Evolutionary conservation across 2,113 vertebrate genomes (phyloP), one percentile per base, ranked within the genome.

Genomic region (Pogonocichla stellata): DNA sequence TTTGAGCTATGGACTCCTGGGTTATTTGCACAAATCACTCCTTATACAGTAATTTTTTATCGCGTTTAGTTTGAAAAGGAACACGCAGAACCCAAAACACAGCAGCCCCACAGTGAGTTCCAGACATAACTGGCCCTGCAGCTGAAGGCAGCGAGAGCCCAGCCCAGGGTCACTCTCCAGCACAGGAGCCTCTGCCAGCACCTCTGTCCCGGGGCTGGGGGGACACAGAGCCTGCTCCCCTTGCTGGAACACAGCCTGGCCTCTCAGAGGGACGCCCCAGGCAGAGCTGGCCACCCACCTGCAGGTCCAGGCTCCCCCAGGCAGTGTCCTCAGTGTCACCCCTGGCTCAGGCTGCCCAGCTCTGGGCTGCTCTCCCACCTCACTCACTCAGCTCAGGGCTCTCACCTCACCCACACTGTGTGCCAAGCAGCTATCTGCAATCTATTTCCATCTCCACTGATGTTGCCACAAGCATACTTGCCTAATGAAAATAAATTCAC

Each of bases 271-370:
- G 3, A 72, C 29, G 19, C 1, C 1, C 1, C 33, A 16, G 40
- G 38, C 26, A 51, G 19, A 19, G 5, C 5, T 0, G 1, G 61
- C 28, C 56, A 51, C 29, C 34, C 45, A 50, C 6, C 26, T 71
- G 38, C 31, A 64, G 15, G 31, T 2, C 10, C 42, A 56, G 26
- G 26, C 20, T 57, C 13, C 25, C 28, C 5, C 31, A 43, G 29
- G 26, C 34, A 29, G 12, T 2, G 13, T n/a, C 56, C 42, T 26
- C 0, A 0, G 4, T 34, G 62, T 48, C 62, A 57, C 8, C 19
- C 22, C 54, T 29, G 48, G 19, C 23, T 9, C 10, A 51, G 8
- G 11, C 57, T 43, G 31, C 58, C n/a, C 36, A 36, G 36, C 36
- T 36, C 36, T 36, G 36, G 36, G 36, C 36, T 38, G 38, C 38